Evolutionary conservation across 1,140 invertebrate species (phyloP), one percentile per base, ranked within the genome.

Genomic region (Drosophila tristis): DNA sequence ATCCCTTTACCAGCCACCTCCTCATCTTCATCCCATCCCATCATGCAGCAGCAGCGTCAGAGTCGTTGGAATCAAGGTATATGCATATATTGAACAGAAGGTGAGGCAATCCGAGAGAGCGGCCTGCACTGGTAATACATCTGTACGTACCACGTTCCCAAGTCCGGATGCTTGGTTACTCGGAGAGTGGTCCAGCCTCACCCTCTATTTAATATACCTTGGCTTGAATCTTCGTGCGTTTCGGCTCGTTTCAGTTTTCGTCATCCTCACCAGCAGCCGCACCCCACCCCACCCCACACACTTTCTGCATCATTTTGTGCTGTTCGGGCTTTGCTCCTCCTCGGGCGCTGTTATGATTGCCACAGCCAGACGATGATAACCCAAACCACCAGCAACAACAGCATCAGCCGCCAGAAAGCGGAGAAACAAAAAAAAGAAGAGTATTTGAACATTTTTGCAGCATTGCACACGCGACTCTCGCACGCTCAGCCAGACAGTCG

Each of bases 301-400:
- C 1, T 53, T 74, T 74, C 61, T 75, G 72, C 72, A 61, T 53
- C 71, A 73, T 67, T 80, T 76, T 81, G 51, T 80, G 74, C 80
- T 72, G 67, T 63, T 58, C 53, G 63, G 75, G 54, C 70, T 63
- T 63, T 68, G 64, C 45, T 45, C 76, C 59, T 60, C 35, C 47
- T 44, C 48, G 57, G 75, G 72, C 77, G 72, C 77, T 89, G 78
- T 89, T 86, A 82, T 86, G 84, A 86, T 86, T 86, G 84, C 84
- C 84, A 84, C 82, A 89, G 82, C 82, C 82, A 86, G 82, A 87
- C 84, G 82, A 86, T 86, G 82, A 86, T 86, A 86, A 89, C 82
- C 82, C 84, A 87, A 80, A 71, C 81, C 78, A 75, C 23, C 31
- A 54, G 74, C 75, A 73, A 53, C 63, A 71, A 20, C 50, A 48